Evolutionary conservation across 2,113 vertebrate genomes (phyloP), one percentile per base, ranked within the genome.

Genomic region (Meles meles): DNA sequence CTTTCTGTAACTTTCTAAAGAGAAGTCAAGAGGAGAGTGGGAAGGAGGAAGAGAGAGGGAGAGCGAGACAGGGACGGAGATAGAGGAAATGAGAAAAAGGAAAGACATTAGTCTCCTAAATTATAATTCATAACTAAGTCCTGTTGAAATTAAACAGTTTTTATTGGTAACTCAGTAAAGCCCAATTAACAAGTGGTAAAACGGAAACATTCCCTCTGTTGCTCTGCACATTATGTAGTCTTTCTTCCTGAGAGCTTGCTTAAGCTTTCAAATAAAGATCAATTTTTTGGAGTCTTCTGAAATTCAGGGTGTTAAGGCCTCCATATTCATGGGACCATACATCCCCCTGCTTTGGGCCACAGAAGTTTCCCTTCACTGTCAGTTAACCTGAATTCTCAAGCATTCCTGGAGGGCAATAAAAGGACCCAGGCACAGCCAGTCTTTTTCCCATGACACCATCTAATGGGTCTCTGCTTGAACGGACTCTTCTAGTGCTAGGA

Each of bases 231-330:
- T 23, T 63, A 44, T 29, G 44, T 61, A 74, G 59, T 52, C 69
- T 89, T 89, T 94, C 47, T 59, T 39, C 63, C 67, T 25, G 14
- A 65, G 88, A 88, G 59, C 44, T 83, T 76, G 81, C 55, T 76
- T 76, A 88, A 76, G 14, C 31, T 95, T 87, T 93, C 77, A 95
- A 88, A 88, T 94, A 80, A 93, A 93, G 84, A 85, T 42, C 20
- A 2, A 42, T 74, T 74, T 84, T 87, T 76, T 83, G 27, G 10
- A 52, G 39, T 90, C 69, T 94, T 90, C 59, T 86, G 29, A 95
- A 97, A 94, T 80, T 39, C 12, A 6, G 39, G 29, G 8, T 69
- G 76, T 34, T 95, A 37, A 44, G 77, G 31, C 31, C 76, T 87
- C n/a, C 31, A 76, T 87, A 52, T 37, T 85, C 55, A 9, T 3